Conservation (phyloP, 2,797 vertebrate species). For the Erithacus rubecula region DNA sequence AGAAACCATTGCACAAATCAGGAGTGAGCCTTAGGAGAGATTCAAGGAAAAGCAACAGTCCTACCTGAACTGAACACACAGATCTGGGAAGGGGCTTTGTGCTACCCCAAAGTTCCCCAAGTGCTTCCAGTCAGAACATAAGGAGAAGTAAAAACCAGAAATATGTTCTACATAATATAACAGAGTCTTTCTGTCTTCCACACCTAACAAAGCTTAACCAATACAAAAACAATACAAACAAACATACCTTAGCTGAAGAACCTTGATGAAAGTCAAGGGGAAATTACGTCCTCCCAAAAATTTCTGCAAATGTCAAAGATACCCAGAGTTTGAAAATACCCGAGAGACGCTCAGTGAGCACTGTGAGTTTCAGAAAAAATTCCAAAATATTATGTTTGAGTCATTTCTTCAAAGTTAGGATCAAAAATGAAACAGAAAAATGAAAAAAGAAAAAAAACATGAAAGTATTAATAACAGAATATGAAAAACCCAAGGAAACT, state of each 20-base stretch:
- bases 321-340: background rate
- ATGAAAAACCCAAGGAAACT: background rate
- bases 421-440: background rate
- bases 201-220: background rate
- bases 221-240: background rate
- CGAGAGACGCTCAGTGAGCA: background rate
- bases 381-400: background rate
- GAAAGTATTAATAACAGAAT: background rate
- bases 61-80: background rate
- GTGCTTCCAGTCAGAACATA: background rate
- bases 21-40: background rate
- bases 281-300: background rate
- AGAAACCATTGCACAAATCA: background rate
- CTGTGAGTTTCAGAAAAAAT: background rate
- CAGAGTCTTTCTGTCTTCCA: background rate
- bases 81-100: background rate
- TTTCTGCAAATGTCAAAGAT: background rate
- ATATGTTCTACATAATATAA: background rate
- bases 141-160: background rate
- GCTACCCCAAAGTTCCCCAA: background rate
- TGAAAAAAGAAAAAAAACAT: background rate
- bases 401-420: background rate
- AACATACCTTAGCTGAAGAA: slow-evolving; percentile 11
- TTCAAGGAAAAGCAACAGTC: background rate
- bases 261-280: background rate